Base-by-base conservation (phyloP, 2,797 vertebrate species). In the Gymnoscopelus microlampas region DNA sequence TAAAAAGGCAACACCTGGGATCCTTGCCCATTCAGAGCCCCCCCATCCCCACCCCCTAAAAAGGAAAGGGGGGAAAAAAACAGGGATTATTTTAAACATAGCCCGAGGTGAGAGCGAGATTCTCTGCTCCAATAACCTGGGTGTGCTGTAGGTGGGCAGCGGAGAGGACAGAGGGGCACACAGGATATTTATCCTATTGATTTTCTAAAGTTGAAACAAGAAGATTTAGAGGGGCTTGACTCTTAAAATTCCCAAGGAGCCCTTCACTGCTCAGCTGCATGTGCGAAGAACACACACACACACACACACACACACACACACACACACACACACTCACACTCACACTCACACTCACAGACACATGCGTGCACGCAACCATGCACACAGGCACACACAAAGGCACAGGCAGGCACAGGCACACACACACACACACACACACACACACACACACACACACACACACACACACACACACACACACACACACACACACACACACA, bases 181-280 rank as follows among this genome's bases (percentile, higher is more conserved):
- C 85, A 91, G 87, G 89, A 91, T 94, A 89, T 94, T 94, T 93
- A 93, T 94, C 92, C 85, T 87, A 94, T 94, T 87, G 93, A 94
- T 91, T 89, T 90, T 91, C 84, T 86, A 88, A 92, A 93, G 89
- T 89, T 91, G 90, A 92, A 93, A 92, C 90, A 90, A 89, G 89
- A 91, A 93, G 92, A 92, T 93, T 94, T 92, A 91, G 89, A 90
- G 88, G 88, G 83, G 90, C 87, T 93, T 90, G 91, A 90, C 88
- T 93, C 89, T 93, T 93, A 92, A 93, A 92, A 93, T 92, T 93
- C 92, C 92, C 92, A 83, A 80, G 84, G 86, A 89, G 89, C 82
- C 68, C 13, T 80, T 86, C 82, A 78, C 82, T 67, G 83, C 80
- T 77, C 80, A 66, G 81, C 67, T 74, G 11, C 77, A 63, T 65